Conservation (phyloP, 35 echinoderm and acorn worm species). For the Apostichopus parvimensis region DNA sequence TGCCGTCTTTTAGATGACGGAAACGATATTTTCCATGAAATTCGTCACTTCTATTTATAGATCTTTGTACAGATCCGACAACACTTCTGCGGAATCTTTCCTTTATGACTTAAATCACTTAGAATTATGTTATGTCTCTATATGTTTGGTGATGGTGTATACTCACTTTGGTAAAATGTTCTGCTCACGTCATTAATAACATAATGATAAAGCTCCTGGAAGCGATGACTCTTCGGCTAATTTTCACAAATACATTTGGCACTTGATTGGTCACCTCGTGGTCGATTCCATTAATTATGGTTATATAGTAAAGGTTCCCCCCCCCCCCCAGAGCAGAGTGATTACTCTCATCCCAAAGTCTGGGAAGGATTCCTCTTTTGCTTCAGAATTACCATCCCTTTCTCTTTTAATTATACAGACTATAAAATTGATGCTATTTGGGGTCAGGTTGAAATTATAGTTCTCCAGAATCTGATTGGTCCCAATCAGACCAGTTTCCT, state of each 20-base stretch:
- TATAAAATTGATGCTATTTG: constrained; percentile 18
- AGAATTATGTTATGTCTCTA: neutral
- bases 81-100: neutral
- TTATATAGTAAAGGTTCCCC: neutral
- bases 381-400: constrained; percentile 32
- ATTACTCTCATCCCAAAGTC: neutral
- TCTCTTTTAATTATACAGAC: constrained; percentile 6
- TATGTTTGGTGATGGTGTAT: neutral
- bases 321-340: too few relatives aligned
- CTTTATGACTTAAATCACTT: neutral
- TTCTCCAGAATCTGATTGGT: neutral
- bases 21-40: neutral
- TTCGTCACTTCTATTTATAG: neutral
- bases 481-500: constrained; percentile 17
- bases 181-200: neutral
- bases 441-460: neutral
- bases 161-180: neutral
- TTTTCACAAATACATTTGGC: constrained; percentile 19
- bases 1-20: too few relatives aligned
- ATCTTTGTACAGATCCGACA: neutral
- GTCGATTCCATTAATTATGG: constrained; percentile 23
- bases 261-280: neutral
- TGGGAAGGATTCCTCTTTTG: neutral
- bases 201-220: constrained; percentile 13
- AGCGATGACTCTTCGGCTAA: constrained; percentile 12